phyloP scores from a whole-genome alignment of 2,797 vertebrate species.

The Gallirallus australis region DNA sequence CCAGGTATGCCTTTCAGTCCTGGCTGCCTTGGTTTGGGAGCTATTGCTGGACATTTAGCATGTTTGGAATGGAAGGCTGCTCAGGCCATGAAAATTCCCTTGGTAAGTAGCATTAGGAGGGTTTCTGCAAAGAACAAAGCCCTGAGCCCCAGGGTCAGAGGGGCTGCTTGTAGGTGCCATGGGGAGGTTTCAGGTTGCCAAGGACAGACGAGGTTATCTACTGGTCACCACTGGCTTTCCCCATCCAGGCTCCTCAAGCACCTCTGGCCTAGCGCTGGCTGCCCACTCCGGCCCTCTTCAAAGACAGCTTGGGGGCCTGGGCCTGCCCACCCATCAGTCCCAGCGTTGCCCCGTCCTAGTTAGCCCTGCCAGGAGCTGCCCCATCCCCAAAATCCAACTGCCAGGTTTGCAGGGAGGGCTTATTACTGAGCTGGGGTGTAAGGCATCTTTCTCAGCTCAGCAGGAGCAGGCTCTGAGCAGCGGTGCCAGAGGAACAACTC shows the following conservation, averaged over 20 bases:
- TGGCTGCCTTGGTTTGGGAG: no score
- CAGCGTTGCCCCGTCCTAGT: neutral
- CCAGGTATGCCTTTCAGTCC: neutral
- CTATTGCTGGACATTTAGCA: no score
- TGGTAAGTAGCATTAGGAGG: no score
- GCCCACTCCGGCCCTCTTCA: neutral
- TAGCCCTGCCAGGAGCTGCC: neutral
- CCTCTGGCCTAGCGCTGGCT: neutral
- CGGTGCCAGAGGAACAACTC: neutral
- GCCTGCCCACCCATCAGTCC: neutral
- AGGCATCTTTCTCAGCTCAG: neutral
- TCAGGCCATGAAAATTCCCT: no score
- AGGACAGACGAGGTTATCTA: accelerated
- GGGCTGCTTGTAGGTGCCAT: no score
- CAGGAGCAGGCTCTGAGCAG: neutral
- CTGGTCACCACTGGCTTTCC: neutral
- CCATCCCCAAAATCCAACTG: neutral
- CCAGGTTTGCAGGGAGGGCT: neutral
- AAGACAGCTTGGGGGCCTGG: accelerated
- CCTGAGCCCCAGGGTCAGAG: no score
- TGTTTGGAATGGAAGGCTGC: no score
- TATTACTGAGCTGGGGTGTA: neutral
- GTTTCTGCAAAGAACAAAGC: no score
- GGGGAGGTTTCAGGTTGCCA: neutral
- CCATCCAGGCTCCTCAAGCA: neutral